A percentile compares a stretch with the other conserved stretches of the same genome.
These are phyloP conservation scores for Brachyopa scutellaris DNA, from an alignment of 2,888 invertebrate species.

Conservation along the genomic window DNA sequence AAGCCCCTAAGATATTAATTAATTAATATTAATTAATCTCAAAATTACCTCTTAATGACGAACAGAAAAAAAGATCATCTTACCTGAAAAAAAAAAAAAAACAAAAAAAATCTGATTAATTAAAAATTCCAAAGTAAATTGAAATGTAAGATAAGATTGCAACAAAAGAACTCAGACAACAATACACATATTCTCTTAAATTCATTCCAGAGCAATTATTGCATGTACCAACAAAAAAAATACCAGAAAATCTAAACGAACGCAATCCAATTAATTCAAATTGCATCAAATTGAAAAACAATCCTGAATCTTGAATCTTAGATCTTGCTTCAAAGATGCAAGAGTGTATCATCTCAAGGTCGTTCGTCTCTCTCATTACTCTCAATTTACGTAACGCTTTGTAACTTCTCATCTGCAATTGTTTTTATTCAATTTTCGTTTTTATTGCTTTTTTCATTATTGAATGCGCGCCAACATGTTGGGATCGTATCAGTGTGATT, in stretches of 20 bases:
- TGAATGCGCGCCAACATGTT: conserved; percentile 9
- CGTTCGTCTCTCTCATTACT: conserved; percentile 40
- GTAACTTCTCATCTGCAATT: conserved; percentile 54
- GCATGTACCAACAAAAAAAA: not conserved
- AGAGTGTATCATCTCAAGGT: conserved; percentile 45
- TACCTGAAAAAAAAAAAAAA: conserved; percentile 20
- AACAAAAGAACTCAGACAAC: no score
- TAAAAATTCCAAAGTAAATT: not conserved
- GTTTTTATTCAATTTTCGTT: not conserved
- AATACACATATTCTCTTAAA: no score
- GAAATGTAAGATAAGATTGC: not conserved
- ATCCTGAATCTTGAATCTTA: conserved; percentile 17
- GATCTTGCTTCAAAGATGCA: no score
- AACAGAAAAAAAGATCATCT: not conserved
- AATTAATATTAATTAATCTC: no score
- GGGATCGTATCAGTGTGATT: not conserved
- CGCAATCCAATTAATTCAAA: conserved; percentile 26
- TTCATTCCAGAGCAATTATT: no score
- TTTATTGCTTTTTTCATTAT: conserved; percentile 38
- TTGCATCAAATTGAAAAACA: conserved; percentile 19
- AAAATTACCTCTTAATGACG: not conserved
- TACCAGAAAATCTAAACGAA: not conserved
- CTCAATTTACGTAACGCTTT: conserved; percentile 54
- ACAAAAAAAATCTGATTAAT: conserved; percentile 2
- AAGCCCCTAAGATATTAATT: no score